These are phyloP conservation scores for Carassius carassius DNA, from an alignment of 2,113 vertebrate genomes.

Conservation along the genomic window DNA sequence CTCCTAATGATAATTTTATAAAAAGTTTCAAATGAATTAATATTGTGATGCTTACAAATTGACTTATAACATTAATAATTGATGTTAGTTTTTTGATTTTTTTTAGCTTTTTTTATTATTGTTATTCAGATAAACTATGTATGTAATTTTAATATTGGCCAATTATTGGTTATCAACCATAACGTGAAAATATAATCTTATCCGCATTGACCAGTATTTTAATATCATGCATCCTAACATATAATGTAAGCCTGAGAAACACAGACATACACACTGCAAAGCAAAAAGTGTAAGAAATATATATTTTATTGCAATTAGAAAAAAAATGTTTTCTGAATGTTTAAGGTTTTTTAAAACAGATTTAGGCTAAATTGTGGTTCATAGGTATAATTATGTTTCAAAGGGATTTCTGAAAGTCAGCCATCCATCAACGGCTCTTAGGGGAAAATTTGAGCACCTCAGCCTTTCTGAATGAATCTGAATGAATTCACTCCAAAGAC, in stretches of 20 bases:
- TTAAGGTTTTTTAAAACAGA: not conserved
- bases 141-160: not conserved
- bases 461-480: constrained; percentile 65
- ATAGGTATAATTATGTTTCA: constrained; percentile 46
- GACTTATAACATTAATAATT: not conserved
- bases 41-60: too few species aligned
- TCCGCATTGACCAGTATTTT: not conserved
- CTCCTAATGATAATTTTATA: too few species aligned
- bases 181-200: too few species aligned
- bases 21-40: too few species aligned
- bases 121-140: not conserved
- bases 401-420: constrained; percentile 52
- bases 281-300: not conserved
- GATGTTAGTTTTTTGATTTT: not conserved
- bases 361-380: constrained; percentile 12
- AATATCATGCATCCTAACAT: not conserved
- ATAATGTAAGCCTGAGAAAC: not conserved
- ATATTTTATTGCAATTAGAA: too few species aligned
- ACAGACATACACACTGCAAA: not conserved
- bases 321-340: not conserved
- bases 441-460: constrained; percentile 40
- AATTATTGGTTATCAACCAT: not conserved
- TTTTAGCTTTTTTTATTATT: not conserved
- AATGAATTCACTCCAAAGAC: constrained; percentile 71
- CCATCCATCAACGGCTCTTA: constrained; percentile 44